Percentiles rank a stretch among this genome's conserved stretches.
Conservation (phyloP, 2,113 vertebrate species). For the Halcyon senegalensis region DNA sequence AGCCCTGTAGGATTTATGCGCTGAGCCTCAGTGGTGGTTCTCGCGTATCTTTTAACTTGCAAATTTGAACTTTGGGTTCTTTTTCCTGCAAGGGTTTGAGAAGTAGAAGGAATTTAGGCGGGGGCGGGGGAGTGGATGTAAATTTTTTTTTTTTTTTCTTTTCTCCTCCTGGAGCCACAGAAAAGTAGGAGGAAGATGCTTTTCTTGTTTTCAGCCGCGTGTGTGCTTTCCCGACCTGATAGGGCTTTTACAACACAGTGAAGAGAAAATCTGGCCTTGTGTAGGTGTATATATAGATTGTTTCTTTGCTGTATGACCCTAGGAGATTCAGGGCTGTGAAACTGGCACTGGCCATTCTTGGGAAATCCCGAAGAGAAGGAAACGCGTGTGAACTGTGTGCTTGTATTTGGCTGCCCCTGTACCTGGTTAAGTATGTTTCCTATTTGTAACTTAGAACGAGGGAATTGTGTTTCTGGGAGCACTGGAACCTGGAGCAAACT, state of each 20-base stretch:
- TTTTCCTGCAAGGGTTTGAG: background rate
- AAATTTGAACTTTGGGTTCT: background rate
- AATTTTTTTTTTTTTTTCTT: no score
- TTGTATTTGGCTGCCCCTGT: background rate
- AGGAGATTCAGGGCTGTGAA: background rate
- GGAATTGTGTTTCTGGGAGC: background rate
- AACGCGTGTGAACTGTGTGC: background rate
- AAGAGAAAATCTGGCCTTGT: background rate
- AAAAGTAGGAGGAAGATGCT: background rate
- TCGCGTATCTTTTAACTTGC: background rate
- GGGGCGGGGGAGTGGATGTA: background rate
- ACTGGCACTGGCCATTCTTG: background rate
- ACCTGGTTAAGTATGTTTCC: background rate
- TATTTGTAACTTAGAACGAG: background rate
- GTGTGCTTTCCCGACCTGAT: background rate
- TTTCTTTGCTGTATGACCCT: background rate
- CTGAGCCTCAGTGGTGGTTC: background rate
- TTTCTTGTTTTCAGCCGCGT: background rate
- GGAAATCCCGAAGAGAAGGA: background rate
- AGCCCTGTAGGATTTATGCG: background rate
- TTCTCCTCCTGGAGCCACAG: background rate
- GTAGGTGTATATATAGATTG: accelerated
- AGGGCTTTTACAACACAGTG: background rate
- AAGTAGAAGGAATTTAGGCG: background rate
- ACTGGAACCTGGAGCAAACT: background rate